These are phyloP conservation scores for Calidris pugnax DNA, from an alignment of 2,113 vertebrate genomes.

Conservation along the genomic window DNA sequence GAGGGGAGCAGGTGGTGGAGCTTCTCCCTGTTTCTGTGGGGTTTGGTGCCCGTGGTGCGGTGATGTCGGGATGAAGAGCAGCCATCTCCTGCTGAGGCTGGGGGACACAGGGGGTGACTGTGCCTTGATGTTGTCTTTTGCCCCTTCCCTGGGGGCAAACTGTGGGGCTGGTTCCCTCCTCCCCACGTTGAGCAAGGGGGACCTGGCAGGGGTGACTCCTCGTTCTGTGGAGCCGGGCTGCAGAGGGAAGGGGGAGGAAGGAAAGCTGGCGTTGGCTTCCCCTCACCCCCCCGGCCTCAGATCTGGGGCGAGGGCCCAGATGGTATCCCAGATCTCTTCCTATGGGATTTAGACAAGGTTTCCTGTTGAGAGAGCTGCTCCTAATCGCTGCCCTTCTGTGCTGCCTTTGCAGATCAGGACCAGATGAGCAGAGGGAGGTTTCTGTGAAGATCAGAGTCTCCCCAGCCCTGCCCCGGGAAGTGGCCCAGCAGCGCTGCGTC, in stretches of 20 bases:
- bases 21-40: background rate
- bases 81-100: rapidly evolving
- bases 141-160: background rate
- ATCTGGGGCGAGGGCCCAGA: slow-evolving; percentile 22
- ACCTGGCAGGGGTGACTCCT: background rate
- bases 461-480: background rate
- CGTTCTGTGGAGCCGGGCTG: background rate
- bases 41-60: background rate
- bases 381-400: slow-evolving; percentile 50
- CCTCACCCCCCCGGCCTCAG: background rate
- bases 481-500: background rate
- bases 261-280: background rate
- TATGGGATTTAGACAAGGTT: slow-evolving; percentile 29
- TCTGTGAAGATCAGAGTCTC: slow-evolving; percentile 19
- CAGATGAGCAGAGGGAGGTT: slow-evolving; percentile 27
- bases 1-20: background rate
- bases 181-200: background rate
- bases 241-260: background rate
- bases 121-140: rapidly evolving
- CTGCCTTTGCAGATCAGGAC: slow-evolving; percentile 40
- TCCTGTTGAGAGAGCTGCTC: slow-evolving; percentile 52
- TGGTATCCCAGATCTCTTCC: slow-evolving; percentile 51
- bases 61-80: rapidly evolving
- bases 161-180: background rate
- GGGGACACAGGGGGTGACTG: background rate